Evolutionary conservation across 2,888 invertebrate species (phyloP).

Genomic region (Parnassius glacialis): DNA sequence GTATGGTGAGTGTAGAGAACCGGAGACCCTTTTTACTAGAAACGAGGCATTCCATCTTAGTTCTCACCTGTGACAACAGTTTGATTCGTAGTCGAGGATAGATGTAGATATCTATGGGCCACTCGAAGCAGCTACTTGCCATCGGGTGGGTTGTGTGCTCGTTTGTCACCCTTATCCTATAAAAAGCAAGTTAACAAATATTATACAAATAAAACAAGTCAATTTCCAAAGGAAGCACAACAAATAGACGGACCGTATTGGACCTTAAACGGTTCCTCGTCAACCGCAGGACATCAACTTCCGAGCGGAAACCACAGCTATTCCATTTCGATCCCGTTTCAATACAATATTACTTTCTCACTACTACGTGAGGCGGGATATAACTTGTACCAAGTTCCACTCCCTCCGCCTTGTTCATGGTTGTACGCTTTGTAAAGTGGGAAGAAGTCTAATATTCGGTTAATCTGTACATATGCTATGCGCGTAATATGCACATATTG

Average conservation of each 20-base stretch:
- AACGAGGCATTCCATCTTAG: no score
- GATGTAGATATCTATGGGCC: no score
- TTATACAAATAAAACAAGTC: slow-evolving; percentile 7
- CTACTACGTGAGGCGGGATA: slow-evolving; percentile 24
- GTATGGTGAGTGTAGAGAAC: no score
- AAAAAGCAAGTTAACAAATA: neutral
- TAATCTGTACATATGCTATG: slow-evolving; percentile 1
- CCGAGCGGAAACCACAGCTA: slow-evolving; percentile 44
- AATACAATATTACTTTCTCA: slow-evolving; percentile 33
- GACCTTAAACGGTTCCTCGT: slow-evolving; percentile 34
- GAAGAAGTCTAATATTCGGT: slow-evolving; percentile 18
- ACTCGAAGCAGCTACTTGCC: no score
- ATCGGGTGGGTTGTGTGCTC: no score
- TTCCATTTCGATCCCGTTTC: slow-evolving; percentile 38
- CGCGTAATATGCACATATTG: no score
- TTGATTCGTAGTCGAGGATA: no score
- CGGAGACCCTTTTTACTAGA: no score
- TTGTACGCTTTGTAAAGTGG: slow-evolving; percentile 19
- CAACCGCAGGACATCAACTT: slow-evolving; percentile 40
- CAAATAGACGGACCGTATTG: slow-evolving; percentile 21
- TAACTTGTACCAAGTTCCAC: slow-evolving; percentile 29
- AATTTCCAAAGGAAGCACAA: slow-evolving; percentile 18
- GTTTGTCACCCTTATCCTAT: no score
- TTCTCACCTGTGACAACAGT: no score
- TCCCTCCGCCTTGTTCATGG: slow-evolving; percentile 15